phyloP scores from a whole-genome alignment of 2,113 vertebrate genomes.

The pig (Sus scrofa) region T2T-Sscrofa CM000815.6:104509001-104509500 shows the following conservation, averaged over 20 bases:
- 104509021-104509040: slow-evolving; percentile 44
- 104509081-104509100: not conserved
- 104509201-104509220: slow-evolving; percentile 97
- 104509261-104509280: slow-evolving; percentile 52
- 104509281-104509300: slow-evolving; percentile 41
- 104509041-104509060: not conserved
- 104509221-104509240: slow-evolving; percentile 94
- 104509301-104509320: slow-evolving; percentile 55
- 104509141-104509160: slow-evolving; percentile 49
- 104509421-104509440: slow-evolving; percentile 10
- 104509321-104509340: not conserved
- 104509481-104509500: not conserved
- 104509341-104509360: not conserved
- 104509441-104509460: not conserved
- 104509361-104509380: not conserved
- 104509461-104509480: not conserved
- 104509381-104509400: not conserved
- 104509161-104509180: slow-evolving; percentile 92
- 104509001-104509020: not conserved
- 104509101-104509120: not conserved
- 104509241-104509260: not conserved
- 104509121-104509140: slow-evolving; percentile 15
- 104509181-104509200: slow-evolving; percentile 97
- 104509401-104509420: slow-evolving; percentile 9
- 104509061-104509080: not conserved